Percentiles rank a stretch among this genome's conserved stretches.
Evolutionary conservation across 2,888 invertebrate species (phyloP).

Genomic region (Eilema caniola): DNA sequence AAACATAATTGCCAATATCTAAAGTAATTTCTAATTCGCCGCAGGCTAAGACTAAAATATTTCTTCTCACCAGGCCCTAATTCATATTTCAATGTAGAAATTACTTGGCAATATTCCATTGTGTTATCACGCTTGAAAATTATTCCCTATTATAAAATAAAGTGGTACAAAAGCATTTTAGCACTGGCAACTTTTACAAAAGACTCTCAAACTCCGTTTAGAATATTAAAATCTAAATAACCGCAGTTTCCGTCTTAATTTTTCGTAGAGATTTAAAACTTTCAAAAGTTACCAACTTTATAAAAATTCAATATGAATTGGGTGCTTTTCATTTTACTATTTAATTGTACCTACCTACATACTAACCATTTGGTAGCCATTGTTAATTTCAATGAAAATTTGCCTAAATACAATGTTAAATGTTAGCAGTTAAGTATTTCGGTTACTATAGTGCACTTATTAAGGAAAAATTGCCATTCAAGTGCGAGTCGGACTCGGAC

Average conservation of each 20-base stretch:
- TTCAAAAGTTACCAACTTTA: too few relatives aligned
- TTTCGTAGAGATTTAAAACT: slow-evolving; percentile 24
- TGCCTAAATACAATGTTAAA: too few relatives aligned
- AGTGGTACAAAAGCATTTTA: not conserved
- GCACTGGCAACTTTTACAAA: not conserved
- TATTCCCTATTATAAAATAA: not conserved
- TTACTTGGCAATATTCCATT: slow-evolving; percentile 1
- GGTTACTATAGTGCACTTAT: too few relatives aligned
- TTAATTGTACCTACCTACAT: too few relatives aligned
- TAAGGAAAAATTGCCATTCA: too few relatives aligned
- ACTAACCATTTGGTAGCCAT: too few relatives aligned
- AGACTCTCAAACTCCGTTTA: not conserved
- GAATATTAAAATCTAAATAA: slow-evolving; percentile 1
- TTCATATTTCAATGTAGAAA: not conserved
- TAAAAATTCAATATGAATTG: too few relatives aligned
- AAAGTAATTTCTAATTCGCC: not conserved
- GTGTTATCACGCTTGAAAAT: not conserved
- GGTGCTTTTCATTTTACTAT: too few relatives aligned
- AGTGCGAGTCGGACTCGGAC: too few relatives aligned
- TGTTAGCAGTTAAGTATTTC: too few relatives aligned
- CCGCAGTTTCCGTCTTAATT: not conserved
- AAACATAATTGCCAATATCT: not conserved
- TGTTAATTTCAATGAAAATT: too few relatives aligned
- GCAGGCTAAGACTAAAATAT: not conserved
- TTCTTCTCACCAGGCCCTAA: not conserved